Evolutionary conservation across 1,140 invertebrate species (phyloP), one percentile per base, ranked within the genome.

Genomic region (Dryas iulia): DNA sequence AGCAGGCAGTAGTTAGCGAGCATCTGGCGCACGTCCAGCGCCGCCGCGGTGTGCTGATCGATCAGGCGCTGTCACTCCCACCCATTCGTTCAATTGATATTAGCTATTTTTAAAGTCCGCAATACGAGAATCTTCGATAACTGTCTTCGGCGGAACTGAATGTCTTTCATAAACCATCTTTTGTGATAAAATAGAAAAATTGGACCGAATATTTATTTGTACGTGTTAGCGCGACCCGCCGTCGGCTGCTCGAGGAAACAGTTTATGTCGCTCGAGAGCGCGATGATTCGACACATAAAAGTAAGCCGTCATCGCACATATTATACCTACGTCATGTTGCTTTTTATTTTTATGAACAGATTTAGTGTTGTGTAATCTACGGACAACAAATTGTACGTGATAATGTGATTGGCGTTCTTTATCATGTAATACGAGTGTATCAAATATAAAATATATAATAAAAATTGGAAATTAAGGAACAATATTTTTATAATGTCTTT

Each of bases 41-140:
- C 35, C 7, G n/a, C 33, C 12, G 33, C 33, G n/a, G n/a, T n/a
- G n/a, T 12, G 33, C 33, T 53, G 52, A 53, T 53, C 52, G 52
- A 53, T 53, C 52, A 53, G 52, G 18, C 23, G 53, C 11, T 25
- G 53, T 54, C 53, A 25, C 24, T 24, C 24, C 23, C 23, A n/a
- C 24, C 53, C 53, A 54, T 54, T 54, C 23, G 21, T 54, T 25
- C 53, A 54, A 54, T 54, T 54, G 53, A 54, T 54, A 54, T 54
- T 54, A 54, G 21, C 23, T 54, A 54, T 54, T 54, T 54, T 54
- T 25, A 54, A 54, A 25, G n/a, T 54, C 24, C 53, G 23, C 53
- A 54, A 25, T 54, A 54, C 53, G 23, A 54, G 53, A 54, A 25
- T 54, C 23, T 54, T 56, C 53, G 53, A 56, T 56, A 56, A 25